A percentile compares a stretch with the other conserved stretches of the same genome.
Conservation (phyloP, 2,888 invertebrate genomes). For the Tetranychus piercei region DNA sequence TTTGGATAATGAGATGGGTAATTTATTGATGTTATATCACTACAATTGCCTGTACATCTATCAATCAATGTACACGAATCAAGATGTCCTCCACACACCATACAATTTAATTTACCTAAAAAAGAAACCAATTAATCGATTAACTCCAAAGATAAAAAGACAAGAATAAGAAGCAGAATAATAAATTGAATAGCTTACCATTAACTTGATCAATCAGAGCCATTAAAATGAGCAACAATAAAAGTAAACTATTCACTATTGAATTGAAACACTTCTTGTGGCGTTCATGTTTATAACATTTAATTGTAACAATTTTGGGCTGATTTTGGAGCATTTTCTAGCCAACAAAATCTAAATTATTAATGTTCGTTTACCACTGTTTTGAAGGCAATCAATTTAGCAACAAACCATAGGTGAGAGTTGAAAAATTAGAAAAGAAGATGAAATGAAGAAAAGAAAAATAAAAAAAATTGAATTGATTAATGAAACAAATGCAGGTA, state of each 20-base stretch:
- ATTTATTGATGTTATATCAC: background rate
- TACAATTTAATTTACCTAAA: background rate
- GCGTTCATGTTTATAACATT: background rate
- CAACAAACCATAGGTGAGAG: too few species aligned
- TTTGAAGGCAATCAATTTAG: too few species aligned
- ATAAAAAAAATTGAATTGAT: too few species aligned
- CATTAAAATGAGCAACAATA: background rate
- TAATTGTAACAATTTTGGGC: background rate
- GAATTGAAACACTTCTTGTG: too few species aligned
- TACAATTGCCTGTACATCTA: background rate
- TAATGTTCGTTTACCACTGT: too few species aligned
- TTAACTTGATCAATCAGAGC: background rate
- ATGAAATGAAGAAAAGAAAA: too few species aligned
- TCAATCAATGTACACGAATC: background rate
- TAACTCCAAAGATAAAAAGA: background rate
- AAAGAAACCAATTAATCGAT: background rate
- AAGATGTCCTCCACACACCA: background rate
- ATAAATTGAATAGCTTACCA: background rate
- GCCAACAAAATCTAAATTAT: too few species aligned
- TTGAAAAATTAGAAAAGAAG: too few species aligned
- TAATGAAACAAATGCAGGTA: too few species aligned
- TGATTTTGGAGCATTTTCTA: too few species aligned
- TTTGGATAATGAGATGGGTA: slow-evolving; percentile 16
- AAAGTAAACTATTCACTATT: background rate
- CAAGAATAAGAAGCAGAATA: background rate